Conservation (phyloP, 2,113 vertebrate species). For the Chelonoidis abingdonii region DNA sequence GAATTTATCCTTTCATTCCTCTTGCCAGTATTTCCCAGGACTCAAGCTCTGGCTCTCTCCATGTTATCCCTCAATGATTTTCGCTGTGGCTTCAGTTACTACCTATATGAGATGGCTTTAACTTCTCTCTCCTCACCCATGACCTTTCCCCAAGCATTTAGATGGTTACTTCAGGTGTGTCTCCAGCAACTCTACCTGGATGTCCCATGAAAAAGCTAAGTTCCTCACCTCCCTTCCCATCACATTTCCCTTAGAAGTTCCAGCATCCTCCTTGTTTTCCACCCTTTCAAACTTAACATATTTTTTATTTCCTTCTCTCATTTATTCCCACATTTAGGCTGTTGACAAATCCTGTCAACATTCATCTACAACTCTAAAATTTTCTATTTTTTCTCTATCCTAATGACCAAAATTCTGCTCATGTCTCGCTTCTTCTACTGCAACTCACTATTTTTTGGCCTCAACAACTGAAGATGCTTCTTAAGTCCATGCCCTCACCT, state of each 20-base stretch:
- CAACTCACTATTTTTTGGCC: not conserved
- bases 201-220: not conserved
- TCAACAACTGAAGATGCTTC: not conserved
- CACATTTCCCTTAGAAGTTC: not conserved
- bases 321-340: not conserved
- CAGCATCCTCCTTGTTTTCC: not conserved
- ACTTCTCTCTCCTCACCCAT: not conserved
- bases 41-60: not conserved
- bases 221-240: not conserved
- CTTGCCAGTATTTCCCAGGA: not conserved
- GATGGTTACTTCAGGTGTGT: rapidly evolving
- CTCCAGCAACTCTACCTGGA: not conserved
- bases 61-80: not conserved
- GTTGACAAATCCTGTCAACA: not conserved
- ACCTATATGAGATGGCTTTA: not conserved
- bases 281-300: not conserved
- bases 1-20: not conserved
- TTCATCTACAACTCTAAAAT: not conserved
- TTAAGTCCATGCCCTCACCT: not conserved
- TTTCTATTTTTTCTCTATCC: not conserved
- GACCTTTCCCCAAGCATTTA: not conserved
- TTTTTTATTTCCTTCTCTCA: not conserved
- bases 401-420: not conserved
- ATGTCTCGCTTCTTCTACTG: not conserved
- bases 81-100: not conserved